A percentile compares a stretch with the other conserved stretches of the same genome.
phyloP scores from a whole-genome alignment of 2,113 vertebrate genomes.

The Pseudopodoces humilis region DNA sequence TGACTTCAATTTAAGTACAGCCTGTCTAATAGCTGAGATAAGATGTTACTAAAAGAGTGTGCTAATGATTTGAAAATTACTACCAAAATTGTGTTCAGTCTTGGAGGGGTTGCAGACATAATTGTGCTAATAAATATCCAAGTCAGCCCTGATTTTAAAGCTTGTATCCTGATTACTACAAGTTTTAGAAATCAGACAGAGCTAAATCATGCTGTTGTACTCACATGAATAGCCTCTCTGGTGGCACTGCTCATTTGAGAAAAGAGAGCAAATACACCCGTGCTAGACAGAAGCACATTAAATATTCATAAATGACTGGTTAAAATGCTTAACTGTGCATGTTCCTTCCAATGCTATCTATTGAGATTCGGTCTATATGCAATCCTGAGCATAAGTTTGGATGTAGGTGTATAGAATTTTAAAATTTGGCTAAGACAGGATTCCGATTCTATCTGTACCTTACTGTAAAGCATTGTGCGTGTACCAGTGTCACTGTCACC shows the following conservation, averaged over 20 bases:
- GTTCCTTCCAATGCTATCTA: neutral
- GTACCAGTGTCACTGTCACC: neutral
- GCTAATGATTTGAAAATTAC: conserved; percentile 60
- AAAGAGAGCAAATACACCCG: neutral
- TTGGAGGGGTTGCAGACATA: neutral
- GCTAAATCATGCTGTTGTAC: neutral
- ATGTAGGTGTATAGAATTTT: neutral
- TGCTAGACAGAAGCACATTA: neutral
- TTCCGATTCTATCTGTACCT: neutral
- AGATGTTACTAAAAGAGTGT: conserved; percentile 21
- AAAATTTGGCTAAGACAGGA: neutral
- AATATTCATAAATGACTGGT: neutral
- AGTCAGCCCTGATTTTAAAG: conserved; percentile 24
- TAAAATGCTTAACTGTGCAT: neutral
- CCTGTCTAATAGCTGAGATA: conserved; percentile 42
- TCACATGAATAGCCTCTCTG: neutral
- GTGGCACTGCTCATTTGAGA: neutral
- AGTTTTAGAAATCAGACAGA: neutral
- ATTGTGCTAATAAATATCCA: conserved; percentile 45
- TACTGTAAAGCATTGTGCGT: accelerated
- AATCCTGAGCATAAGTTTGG: neutral
- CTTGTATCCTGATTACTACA: neutral
- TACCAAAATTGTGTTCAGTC: conserved; percentile 14
- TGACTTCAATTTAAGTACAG: conserved; percentile 47
- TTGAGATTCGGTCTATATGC: neutral